A percentile compares a stretch with the other conserved stretches of the same genome.
These are phyloP conservation scores for Callithrix jacchus DNA, from an alignment of 2,113 vertebrate species.

Conservation along the genomic window DNA sequence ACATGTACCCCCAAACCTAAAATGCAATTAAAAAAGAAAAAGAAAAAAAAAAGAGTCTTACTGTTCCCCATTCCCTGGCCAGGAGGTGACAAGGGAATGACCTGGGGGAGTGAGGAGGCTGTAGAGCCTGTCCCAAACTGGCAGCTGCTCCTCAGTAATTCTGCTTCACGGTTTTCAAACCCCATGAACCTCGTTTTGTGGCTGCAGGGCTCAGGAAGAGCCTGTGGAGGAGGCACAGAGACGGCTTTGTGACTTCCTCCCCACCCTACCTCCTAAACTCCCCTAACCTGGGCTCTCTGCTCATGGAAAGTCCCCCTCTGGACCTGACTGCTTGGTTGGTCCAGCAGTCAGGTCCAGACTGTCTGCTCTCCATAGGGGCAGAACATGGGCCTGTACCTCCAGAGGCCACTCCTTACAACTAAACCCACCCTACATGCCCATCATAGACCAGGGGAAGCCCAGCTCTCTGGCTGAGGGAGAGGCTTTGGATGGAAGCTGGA, in stretches of 20 bases:
- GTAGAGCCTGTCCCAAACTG: neutral
- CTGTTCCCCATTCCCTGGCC: neutral
- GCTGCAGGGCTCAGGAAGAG: neutral
- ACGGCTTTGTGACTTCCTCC: slow-evolving; percentile 58
- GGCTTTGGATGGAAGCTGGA: neutral
- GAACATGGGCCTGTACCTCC: neutral
- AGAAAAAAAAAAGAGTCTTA: neutral
- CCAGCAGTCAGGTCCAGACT: no score
- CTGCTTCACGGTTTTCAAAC: neutral
- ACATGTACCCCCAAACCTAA: no score
- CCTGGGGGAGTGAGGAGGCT: neutral
- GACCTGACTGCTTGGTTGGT: slow-evolving; percentile 18
- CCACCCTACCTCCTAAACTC: neutral
- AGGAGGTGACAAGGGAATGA: neutral
- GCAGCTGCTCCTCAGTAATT: neutral
- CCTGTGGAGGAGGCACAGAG: slow-evolving; percentile 53
- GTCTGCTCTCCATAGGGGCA: neutral
- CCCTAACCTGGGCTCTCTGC: neutral
- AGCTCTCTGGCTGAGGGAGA: neutral
- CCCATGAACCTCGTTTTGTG: slow-evolving; percentile 28
- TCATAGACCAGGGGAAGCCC: neutral
- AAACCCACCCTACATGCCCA: neutral
- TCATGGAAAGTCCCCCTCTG: slow-evolving; percentile 71
- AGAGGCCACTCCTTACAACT: neutral
- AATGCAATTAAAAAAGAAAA: no score